Conservation (phyloP, 2,888 invertebrate species). For the Drosophila pseudotalamancana region DNA sequence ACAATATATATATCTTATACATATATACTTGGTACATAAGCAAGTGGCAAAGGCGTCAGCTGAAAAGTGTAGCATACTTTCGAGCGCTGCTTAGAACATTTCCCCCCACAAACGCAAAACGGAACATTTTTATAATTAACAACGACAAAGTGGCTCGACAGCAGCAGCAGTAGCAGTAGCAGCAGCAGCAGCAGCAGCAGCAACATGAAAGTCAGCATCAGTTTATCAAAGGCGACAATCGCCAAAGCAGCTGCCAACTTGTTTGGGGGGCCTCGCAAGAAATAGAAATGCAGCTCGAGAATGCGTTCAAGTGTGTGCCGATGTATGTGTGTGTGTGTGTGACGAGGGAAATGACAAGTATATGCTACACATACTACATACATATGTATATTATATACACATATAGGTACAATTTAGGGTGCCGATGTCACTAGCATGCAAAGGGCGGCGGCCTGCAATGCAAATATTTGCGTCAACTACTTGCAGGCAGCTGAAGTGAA, state of each 20-base stretch:
- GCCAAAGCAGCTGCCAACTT: slow-evolving; percentile 39
- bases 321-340: slow-evolving; percentile 1
- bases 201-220: slow-evolving; percentile 60
- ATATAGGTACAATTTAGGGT: slow-evolving; percentile 57
- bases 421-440: slow-evolving; percentile 47
- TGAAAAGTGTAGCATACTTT: slow-evolving; percentile 76
- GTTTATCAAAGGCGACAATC: slow-evolving; percentile 75
- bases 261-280: slow-evolving; percentile 39
- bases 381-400: background rate
- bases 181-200: slow-evolving; percentile 30
- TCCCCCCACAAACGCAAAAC: slow-evolving; percentile 40
- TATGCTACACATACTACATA: slow-evolving; percentile 9
- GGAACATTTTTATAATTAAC: slow-evolving; percentile 74
- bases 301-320: slow-evolving; percentile 29
- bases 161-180: slow-evolving; percentile 7
- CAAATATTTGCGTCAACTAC: slow-evolving; percentile 79
- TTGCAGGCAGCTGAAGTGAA: slow-evolving; percentile 25
- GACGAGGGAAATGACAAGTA: slow-evolving; percentile 44
- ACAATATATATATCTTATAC: slow-evolving; percentile 24
- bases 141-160: slow-evolving; percentile 74
- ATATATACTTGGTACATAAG: slow-evolving; percentile 51
- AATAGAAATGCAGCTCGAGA: slow-evolving; percentile 55
- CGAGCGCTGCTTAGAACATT: slow-evolving; percentile 65
- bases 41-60: slow-evolving; percentile 64
- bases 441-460: slow-evolving; percentile 56